These are phyloP conservation scores for Porites cylindrica DNA, from an alignment of 92 coral and sea anemone species.

Conservation along the genomic window DNA sequence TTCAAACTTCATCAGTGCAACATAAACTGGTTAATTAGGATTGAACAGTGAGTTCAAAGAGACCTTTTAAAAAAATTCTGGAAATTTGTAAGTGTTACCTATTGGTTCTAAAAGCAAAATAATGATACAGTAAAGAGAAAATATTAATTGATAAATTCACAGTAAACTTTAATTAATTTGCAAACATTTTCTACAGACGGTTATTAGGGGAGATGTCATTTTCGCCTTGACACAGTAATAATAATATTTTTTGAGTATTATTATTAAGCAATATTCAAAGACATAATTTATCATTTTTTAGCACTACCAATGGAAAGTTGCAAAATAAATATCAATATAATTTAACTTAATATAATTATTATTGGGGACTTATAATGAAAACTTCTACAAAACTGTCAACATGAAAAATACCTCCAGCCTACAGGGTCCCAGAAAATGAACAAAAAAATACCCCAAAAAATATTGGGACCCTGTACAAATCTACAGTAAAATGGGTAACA, in stretches of 20 bases:
- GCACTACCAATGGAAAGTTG: slow-evolving; percentile 4
- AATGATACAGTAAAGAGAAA: background rate
- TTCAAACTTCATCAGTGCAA: too few species aligned
- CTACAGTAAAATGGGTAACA: slow-evolving; percentile 18
- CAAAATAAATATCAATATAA: slow-evolving; percentile 44
- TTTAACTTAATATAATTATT: slow-evolving; percentile 31
- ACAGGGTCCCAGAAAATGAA: slow-evolving; percentile 18
- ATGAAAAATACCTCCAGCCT: slow-evolving; percentile 15
- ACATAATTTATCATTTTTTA: background rate
- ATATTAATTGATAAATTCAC: background rate
- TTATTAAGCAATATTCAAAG: slow-evolving; percentile 13
- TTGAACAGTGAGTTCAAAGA: background rate
- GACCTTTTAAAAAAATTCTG: background rate
- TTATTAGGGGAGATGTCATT: background rate
- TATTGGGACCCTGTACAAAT: slow-evolving; percentile 49
- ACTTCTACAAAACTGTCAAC: slow-evolving; percentile 40
- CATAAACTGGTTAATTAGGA: too few species aligned
- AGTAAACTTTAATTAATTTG: background rate
- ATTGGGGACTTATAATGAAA: slow-evolving; percentile 29
- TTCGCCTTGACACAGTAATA: background rate
- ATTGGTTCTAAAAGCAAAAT: background rate
- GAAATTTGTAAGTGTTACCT: background rate
- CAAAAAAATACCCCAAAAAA: slow-evolving; percentile 22
- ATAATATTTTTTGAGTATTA: background rate
- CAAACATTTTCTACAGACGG: background rate